Percentiles rank a stretch among this genome's conserved stretches.
These are phyloP conservation scores for Zele albiditarsus DNA, from an alignment of 2,888 invertebrate species.

Conservation along the genomic window DNA sequence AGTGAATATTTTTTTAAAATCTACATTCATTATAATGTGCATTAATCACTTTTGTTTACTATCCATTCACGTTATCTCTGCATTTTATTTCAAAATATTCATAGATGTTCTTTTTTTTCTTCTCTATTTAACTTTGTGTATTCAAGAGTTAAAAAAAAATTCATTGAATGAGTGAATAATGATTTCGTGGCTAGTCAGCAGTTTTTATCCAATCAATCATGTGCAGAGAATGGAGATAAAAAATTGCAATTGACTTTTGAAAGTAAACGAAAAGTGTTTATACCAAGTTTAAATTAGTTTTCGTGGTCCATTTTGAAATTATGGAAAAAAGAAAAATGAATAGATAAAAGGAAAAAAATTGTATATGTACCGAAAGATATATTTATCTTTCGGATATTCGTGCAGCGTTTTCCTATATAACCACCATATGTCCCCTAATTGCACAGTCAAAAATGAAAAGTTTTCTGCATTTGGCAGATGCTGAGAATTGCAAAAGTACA, in stretches of 20 bases:
- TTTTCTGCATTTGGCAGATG: not conserved
- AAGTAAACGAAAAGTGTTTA: not conserved
- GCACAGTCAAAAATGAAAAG: slow-evolving; percentile 6
- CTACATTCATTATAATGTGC: not conserved
- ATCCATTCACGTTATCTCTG: too few species aligned
- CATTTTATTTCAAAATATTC: too few species aligned
- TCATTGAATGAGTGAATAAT: not conserved
- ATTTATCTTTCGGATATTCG: not conserved
- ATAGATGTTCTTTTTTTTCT: too few species aligned
- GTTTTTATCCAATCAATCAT: not conserved
- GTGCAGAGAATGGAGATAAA: not conserved
- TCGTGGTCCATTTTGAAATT: not conserved
- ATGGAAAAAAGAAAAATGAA: not conserved
- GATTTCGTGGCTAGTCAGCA: not conserved
- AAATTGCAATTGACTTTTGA: not conserved
- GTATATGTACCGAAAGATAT: not conserved
- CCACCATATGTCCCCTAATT: not conserved
- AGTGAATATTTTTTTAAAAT: not conserved
- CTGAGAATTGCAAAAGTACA: not conserved
- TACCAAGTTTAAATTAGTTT: not conserved
- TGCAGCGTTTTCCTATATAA: not conserved
- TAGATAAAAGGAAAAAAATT: not conserved
- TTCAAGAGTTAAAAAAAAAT: too few species aligned
- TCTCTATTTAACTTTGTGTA: too few species aligned
- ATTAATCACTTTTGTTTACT: not conserved